phyloP scores from a whole-genome alignment of 2,888 invertebrate genomes.

The Agriopis leucophaearia region DNA sequence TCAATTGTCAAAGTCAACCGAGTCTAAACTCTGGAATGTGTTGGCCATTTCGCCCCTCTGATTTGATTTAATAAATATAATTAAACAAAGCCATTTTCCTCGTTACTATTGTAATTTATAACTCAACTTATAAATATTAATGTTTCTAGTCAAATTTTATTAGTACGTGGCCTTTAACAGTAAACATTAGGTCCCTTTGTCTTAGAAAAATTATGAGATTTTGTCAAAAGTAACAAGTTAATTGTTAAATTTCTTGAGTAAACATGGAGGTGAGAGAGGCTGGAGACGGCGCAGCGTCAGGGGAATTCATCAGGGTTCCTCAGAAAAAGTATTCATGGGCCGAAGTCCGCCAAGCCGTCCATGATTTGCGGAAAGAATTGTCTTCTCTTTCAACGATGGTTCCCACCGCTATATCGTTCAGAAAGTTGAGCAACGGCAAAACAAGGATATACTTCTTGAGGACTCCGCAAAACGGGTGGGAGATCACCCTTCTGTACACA shows the following conservation, averaged over 20 bases:
- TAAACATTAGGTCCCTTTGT: conserved; percentile 40
- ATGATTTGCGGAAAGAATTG: conserved; percentile 92
- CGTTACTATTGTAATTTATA: conserved; percentile 48
- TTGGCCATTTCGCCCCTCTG: conserved; percentile 58
- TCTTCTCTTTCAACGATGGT: conserved; percentile 93
- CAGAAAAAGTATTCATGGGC: conserved; percentile 89
- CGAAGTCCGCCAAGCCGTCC: conserved; percentile 92
- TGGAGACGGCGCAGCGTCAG: conserved; percentile 79
- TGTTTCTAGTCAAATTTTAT: conserved; percentile 36
- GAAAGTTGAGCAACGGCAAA: conserved; percentile 91
- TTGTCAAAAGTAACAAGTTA: conserved; percentile 34
- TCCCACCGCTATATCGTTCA: conserved; percentile 93
- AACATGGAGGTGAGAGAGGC: conserved; percentile 80
- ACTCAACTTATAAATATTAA: conserved; percentile 45
- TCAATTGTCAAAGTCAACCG: conserved; percentile 4
- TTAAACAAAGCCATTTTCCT: conserved; percentile 49
- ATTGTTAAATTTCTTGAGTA: conserved; percentile 34
- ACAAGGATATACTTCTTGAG: conserved; percentile 96
- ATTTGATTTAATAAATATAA: conserved; percentile 42
- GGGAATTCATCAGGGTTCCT: conserved; percentile 69
- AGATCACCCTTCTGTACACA: conserved; percentile 94
- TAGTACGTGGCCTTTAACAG: conserved; percentile 43
- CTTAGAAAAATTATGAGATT: conserved; percentile 34
- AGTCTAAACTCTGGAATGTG: conserved; percentile 51
- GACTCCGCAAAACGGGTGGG: conserved; percentile 95